Conservation (phyloP, 2,888 invertebrate genomes). For the Lottia gigantea region DNA sequence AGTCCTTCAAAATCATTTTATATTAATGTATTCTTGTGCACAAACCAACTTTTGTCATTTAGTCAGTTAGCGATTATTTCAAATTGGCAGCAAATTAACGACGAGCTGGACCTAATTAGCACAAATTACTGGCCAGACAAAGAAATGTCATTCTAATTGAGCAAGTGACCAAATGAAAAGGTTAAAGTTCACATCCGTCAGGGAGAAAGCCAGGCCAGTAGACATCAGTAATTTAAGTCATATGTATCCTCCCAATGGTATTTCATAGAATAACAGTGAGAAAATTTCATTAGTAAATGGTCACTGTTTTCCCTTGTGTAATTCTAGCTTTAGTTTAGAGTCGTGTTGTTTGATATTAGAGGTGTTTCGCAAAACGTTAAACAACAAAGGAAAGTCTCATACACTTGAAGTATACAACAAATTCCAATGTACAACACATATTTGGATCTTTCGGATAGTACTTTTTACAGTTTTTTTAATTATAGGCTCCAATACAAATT, state of each 20-base stretch:
- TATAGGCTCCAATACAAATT: too few relatives aligned
- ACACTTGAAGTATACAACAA: too few relatives aligned
- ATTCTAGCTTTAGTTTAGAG: too few relatives aligned
- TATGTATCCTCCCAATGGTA: background rate
- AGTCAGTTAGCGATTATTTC: background rate
- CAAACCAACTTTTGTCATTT: background rate
- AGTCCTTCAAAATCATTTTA: too few relatives aligned
- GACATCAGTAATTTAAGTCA: background rate
- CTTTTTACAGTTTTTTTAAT: too few relatives aligned
- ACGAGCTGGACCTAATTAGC: background rate
- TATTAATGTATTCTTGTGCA: background rate
- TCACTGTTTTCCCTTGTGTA: background rate
- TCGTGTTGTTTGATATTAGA: too few relatives aligned
- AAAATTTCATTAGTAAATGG: conserved; percentile 11
- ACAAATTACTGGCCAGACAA: background rate
- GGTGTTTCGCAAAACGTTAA: too few relatives aligned
- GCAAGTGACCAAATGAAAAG: conserved; percentile 5
- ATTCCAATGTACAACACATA: too few relatives aligned
- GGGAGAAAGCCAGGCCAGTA: background rate
- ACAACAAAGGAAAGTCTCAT: too few relatives aligned
- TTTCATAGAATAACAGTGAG: background rate
- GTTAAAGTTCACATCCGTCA: background rate
- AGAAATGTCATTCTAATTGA: background rate
- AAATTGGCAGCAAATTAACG: background rate
- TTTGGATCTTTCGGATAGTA: too few relatives aligned